These are phyloP conservation scores for roundworm (Caenorhabditis elegans) DNA, from an alignment of 1,140 invertebrate genomes.

Conservation along the genomic window DNA sequence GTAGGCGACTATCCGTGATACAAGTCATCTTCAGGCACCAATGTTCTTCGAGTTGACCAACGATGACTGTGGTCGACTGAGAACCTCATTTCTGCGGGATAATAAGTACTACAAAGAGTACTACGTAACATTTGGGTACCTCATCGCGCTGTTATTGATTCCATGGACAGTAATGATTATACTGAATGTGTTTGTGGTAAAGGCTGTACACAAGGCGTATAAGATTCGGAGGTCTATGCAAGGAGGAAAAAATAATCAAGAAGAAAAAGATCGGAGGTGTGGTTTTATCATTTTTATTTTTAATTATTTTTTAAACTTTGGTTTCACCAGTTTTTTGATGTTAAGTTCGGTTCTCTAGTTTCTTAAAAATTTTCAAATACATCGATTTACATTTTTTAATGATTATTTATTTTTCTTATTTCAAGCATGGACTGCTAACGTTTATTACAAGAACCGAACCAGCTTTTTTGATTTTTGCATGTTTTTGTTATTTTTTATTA, in stretches of 20 bases:
- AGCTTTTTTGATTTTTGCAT: background rate
- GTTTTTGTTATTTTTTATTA: background rate
- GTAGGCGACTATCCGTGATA: no score
- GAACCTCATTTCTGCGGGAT: constrained; percentile 51
- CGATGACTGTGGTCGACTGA: constrained; percentile 59
- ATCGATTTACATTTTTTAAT: background rate
- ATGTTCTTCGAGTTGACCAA: constrained; percentile 62
- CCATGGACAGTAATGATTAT: constrained; percentile 63
- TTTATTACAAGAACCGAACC: background rate
- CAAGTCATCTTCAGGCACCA: constrained; percentile 54
- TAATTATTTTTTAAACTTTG: no score
- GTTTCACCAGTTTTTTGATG: no score
- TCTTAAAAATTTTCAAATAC: background rate
- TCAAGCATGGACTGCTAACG: background rate
- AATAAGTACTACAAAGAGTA: constrained; percentile 56
- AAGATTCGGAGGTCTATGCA: constrained; percentile 54
- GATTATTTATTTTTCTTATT: background rate
- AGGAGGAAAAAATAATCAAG: constrained; percentile 50
- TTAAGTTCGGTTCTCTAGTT: background rate
- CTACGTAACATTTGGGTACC: constrained; percentile 64
- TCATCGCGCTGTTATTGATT: constrained; percentile 56
- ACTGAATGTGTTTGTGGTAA: constrained; percentile 55
- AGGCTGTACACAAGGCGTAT: constrained; percentile 55
- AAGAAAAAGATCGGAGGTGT: constrained; percentile 55
- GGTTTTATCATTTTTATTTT: background rate